A percentile compares a stretch with the other conserved stretches of the same genome.
Evolutionary conservation across 2,797 vertebrate species (phyloP).

Genomic region (Sebastes kiyomatsui): DNA sequence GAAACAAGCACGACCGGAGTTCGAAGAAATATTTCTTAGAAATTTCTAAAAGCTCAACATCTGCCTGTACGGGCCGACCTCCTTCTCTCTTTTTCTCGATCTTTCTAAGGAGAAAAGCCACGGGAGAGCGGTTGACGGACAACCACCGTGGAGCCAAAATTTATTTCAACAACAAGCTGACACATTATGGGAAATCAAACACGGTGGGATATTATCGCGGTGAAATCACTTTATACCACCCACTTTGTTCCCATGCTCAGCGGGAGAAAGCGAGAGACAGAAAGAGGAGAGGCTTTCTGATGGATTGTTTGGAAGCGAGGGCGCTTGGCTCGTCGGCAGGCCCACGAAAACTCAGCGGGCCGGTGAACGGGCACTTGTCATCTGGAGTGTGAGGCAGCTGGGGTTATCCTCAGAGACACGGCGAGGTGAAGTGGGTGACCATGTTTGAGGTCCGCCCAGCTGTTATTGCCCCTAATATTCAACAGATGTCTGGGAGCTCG

Average conservation of each 20-base stretch:
- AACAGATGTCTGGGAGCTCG: constrained; percentile 81
- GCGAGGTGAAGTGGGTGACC: constrained; percentile 82
- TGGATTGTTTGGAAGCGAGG: constrained; percentile 45
- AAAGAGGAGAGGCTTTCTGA: constrained; percentile 40
- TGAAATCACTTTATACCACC: constrained; percentile 76
- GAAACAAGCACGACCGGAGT: constrained; percentile 6
- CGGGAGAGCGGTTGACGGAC: constrained; percentile 64
- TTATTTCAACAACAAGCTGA: constrained; percentile 77
- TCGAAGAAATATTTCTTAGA: constrained; percentile 23
- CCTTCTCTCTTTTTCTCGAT: neutral
- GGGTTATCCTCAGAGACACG: constrained; percentile 80
- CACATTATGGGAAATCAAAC: constrained; percentile 79
- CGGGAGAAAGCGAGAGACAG: constrained; percentile 32
- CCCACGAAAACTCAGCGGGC: constrained; percentile 53
- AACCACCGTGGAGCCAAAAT: constrained; percentile 63
- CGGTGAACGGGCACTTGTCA: constrained; percentile 77
- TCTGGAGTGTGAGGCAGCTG: constrained; percentile 76
- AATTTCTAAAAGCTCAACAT: constrained; percentile 32
- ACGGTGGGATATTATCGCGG: constrained; percentile 64
- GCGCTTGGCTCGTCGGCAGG: constrained; percentile 46
- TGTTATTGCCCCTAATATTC: constrained; percentile 84
- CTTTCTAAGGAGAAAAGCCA: constrained; percentile 40
- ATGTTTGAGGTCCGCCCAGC: constrained; percentile 82
- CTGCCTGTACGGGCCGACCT: constrained; percentile 15
- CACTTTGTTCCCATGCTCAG: constrained; percentile 77